Evolutionary conservation across 1,140 invertebrate genomes (phyloP).

Genomic region (Eufriesea mexicana): DNA sequence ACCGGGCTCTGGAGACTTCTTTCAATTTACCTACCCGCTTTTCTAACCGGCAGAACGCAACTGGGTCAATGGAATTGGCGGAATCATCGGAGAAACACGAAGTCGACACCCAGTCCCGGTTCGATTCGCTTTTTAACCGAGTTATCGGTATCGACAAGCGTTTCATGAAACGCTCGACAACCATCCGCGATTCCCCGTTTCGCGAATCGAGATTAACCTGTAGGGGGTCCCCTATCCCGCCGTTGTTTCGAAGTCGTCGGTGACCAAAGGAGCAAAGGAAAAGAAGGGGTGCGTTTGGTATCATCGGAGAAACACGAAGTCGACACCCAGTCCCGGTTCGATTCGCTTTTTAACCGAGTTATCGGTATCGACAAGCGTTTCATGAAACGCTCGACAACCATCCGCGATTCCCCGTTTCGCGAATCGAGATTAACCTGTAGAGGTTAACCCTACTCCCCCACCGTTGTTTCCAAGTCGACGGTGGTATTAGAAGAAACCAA

Average conservation of each 20-base stretch:
- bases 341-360: not conserved
- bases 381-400: not conserved
- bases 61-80: slow-evolving; percentile 43
- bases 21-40: not conserved
- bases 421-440: not conserved
- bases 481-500: too few species aligned
- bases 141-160: not conserved
- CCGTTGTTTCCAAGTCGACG: too few species aligned
- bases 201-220: not conserved
- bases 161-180: not conserved
- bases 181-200: not conserved
- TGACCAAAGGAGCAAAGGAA: too few species aligned
- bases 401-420: not conserved
- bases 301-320: slow-evolving; percentile 31
- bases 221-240: too few species aligned
- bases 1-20: not conserved
- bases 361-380: not conserved
- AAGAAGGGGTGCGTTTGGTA: too few species aligned
- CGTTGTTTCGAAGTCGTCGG: too few species aligned
- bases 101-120: slow-evolving; percentile 1
- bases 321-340: not conserved
- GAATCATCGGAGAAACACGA: slow-evolving; percentile 38
- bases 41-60: slow-evolving; percentile 4
- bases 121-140: not conserved
- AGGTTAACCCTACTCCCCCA: too few species aligned